Conservation (phyloP, 2,888 invertebrate species). For the Nebria salina region DNA sequence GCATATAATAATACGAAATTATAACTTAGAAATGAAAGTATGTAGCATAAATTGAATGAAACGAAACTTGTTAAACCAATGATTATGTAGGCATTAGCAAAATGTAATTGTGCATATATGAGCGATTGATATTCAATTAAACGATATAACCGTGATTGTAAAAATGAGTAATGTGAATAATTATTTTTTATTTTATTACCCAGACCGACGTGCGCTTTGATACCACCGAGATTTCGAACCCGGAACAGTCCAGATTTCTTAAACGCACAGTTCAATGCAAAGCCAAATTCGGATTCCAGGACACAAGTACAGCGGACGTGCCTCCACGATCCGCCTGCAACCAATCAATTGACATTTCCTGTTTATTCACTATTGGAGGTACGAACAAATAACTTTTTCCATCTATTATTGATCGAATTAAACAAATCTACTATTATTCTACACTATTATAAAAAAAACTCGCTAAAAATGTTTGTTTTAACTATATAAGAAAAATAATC, state of each 20-base stretch:
- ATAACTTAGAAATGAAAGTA: not conserved
- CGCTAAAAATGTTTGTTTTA: too few relatives aligned
- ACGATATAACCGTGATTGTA: not conserved
- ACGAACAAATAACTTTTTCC: not conserved
- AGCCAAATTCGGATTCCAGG: conserved; percentile 88
- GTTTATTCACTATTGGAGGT: not conserved
- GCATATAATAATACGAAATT: not conserved
- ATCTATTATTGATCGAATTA: not conserved
- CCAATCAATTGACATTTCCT: conserved; percentile 54
- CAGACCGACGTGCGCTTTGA: conserved; percentile 90
- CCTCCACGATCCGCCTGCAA: conserved; percentile 70
- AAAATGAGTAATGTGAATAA: not conserved
- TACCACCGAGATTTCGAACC: conserved; percentile 88
- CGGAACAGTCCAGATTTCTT: conserved; percentile 91
- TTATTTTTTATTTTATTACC: conserved; percentile 67
- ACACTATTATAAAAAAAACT: not conserved
- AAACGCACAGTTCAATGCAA: conserved; percentile 91
- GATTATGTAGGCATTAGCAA: not conserved
- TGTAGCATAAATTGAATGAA: not conserved
- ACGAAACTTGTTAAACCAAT: not conserved
- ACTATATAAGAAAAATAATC: too few relatives aligned
- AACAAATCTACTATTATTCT: not conserved
- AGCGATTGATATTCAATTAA: not conserved
- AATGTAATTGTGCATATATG: not conserved
- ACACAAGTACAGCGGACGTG: conserved; percentile 82